Evolutionary conservation across 2,888 invertebrate species (phyloP), one percentile per base, ranked within the genome.

Genomic region (Myopa testacea): DNA sequence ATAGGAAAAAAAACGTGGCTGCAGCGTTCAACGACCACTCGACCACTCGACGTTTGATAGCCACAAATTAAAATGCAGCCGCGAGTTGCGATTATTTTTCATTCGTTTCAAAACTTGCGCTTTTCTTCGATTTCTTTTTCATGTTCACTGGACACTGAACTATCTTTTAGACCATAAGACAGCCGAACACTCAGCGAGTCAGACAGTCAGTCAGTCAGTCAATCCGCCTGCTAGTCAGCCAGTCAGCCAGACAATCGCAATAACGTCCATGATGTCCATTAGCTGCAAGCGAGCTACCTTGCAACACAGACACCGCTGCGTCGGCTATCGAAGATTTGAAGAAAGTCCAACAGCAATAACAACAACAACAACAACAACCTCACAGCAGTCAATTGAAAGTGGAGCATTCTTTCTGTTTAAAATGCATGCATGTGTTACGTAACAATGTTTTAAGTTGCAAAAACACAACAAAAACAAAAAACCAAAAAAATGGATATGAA

Each of bases 361-460:
- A 58, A 58, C n/a, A 58, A 4, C 19, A 58, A 58, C n/a, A 58
- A 58, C 5, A 62, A 62, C 1, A 62, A 62, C n/a, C 16, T 1
- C 6, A 10, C 5, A 6, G 62, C 26, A n/a, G 62, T 62, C 19
- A 62, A 62, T 62, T 62, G 62, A 62, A 62, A 62, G 19, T 62
- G 62, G 62, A 62, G 62, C 62, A 62, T 62, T 62, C 62, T 62
- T 62, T 62, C n/a, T 26, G 19, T 4, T 8, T 62, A 62, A 62
- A 62, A 26, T 62, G 62, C 19, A 19, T 26, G 19, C 26, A n/a
- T 26, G 19, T 6, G 4, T 62, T 62, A 62, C 26, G 62, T 26
- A 62, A 62, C 26, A 19, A 4, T 12, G 5, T 62, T 10, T 19
- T 3, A 58, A n/a, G 12, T n/a, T 58, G 58, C 58, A 58, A 58